Conservation (phyloP, 1,140 invertebrate species). For the Zaprionus africanus region DNA sequence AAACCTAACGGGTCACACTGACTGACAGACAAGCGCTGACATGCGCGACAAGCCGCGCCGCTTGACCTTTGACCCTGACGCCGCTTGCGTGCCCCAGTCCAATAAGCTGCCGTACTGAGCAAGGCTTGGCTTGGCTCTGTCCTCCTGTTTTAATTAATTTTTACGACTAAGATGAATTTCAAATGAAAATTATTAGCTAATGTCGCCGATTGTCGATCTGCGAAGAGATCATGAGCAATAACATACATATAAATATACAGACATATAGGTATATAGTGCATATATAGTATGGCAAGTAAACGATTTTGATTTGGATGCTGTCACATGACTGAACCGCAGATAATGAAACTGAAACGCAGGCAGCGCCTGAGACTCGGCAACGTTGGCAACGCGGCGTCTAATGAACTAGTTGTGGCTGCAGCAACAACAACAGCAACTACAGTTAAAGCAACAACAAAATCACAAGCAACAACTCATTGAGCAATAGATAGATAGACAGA, state of each 20-base stretch:
- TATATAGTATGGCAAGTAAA: not conserved
- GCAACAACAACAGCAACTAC: constrained; percentile 21
- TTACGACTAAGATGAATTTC: constrained; percentile 15
- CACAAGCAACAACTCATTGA: not conserved
- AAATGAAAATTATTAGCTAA: constrained; percentile 41
- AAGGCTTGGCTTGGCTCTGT: not conserved
- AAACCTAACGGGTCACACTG: constrained; percentile 1
- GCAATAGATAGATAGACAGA: constrained; percentile 22
- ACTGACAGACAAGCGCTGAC: constrained; percentile 28
- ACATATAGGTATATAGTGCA: not conserved
- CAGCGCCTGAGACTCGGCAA: not conserved
- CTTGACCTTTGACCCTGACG: constrained; percentile 67
- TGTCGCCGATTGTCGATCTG: constrained; percentile 46
- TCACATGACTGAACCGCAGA: constrained; percentile 62
- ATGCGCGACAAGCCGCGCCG: constrained; percentile 22
- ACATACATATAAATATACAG: too few relatives aligned
- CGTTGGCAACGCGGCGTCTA: constrained; percentile 24
- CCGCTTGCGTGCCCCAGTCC: constrained; percentile 48
- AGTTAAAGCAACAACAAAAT: not conserved
- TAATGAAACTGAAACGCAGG: constrained; percentile 19
- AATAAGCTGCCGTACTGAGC: constrained; percentile 30
- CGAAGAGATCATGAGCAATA: not conserved
- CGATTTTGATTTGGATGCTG: constrained; percentile 19
- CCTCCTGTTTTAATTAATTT: constrained; percentile 20
- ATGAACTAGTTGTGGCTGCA: constrained; percentile 70